Evolutionary conservation across 92 coral and sea anemone genomes (phyloP).

Genomic region (Muricea muricata): DNA sequence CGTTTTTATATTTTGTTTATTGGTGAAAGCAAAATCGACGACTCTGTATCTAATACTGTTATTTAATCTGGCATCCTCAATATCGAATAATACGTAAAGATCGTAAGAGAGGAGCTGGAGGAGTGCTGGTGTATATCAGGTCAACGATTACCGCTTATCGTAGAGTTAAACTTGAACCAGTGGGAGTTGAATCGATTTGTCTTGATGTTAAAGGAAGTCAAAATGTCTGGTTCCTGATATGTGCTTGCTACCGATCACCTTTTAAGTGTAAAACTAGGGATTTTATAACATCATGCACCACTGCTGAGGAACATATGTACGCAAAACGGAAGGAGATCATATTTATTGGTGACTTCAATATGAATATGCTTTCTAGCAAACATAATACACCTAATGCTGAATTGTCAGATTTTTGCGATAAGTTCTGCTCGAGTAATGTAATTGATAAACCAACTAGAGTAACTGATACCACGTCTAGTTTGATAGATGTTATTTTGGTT

Average conservation of each 20-base stretch:
- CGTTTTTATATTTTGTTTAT: background rate
- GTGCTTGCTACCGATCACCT: constrained; percentile 62
- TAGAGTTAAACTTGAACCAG: constrained; percentile 55
- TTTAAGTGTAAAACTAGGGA: constrained; percentile 41
- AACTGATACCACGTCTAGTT: no score
- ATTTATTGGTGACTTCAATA: constrained; percentile 53
- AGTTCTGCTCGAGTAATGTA: no score
- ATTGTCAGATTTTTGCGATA: no score
- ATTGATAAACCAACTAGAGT: no score
- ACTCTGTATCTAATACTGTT: background rate
- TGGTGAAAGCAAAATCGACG: background rate
- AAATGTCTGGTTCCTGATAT: constrained; percentile 46
- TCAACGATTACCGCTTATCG: constrained; percentile 21
- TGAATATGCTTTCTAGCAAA: constrained; percentile 32
- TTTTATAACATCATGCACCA: constrained; percentile 36
- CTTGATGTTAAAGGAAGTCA: constrained; percentile 59
- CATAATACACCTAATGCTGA: background rate
- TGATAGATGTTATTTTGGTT: no score
- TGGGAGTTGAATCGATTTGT: constrained; percentile 52
- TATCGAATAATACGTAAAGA: constrained; percentile 56
- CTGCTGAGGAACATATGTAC: constrained; percentile 35
- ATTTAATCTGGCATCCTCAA: constrained; percentile 52
- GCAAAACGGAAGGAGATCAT: constrained; percentile 52
- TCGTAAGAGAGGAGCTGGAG: constrained; percentile 63
- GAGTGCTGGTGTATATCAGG: constrained; percentile 46